Percentiles rank a stretch among this genome's conserved stretches.
These are phyloP conservation scores for Ladona fulva DNA, from an alignment of 1,140 invertebrate genomes.

Conservation along the genomic window DNA sequence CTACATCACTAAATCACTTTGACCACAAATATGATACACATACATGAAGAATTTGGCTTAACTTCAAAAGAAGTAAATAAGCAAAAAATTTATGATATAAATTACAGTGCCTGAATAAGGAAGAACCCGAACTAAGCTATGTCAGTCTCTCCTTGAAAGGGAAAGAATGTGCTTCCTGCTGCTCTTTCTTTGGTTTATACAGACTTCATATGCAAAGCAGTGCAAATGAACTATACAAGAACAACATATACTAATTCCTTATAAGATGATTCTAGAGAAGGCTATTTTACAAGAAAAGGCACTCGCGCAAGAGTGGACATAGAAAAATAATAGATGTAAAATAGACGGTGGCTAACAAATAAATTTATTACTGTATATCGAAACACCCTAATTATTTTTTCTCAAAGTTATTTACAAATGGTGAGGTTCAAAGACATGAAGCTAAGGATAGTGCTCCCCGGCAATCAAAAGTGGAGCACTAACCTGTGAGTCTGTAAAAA, in stretches of 20 bases:
- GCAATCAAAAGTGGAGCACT: no score
- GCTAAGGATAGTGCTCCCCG: no score
- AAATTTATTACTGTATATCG: not conserved
- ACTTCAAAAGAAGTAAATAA: not conserved
- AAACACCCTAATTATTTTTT: not conserved
- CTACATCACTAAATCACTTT: not conserved
- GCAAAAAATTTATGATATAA: not conserved
- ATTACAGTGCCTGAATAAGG: conserved; percentile 9
- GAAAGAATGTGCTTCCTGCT: not conserved
- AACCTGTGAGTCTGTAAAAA: no score
- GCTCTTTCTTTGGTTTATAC: conserved; percentile 10
- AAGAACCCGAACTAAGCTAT: not conserved
- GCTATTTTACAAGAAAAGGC: not conserved
- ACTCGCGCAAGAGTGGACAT: not conserved
- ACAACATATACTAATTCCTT: not conserved
- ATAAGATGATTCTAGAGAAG: not conserved
- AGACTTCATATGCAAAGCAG: conserved; percentile 2
- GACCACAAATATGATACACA: not conserved
- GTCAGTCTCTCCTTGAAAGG: conserved; percentile 3
- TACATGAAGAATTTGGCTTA: conserved; percentile 7
- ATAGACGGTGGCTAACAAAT: not conserved
- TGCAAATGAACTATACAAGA: conserved; percentile 7
- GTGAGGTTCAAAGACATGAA: no score
- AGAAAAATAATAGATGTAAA: not conserved
- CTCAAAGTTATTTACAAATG: not conserved